These are phyloP conservation scores for Caenorhabditis angaria DNA, from an alignment of 2,888 invertebrate species.

Conservation along the genomic window DNA sequence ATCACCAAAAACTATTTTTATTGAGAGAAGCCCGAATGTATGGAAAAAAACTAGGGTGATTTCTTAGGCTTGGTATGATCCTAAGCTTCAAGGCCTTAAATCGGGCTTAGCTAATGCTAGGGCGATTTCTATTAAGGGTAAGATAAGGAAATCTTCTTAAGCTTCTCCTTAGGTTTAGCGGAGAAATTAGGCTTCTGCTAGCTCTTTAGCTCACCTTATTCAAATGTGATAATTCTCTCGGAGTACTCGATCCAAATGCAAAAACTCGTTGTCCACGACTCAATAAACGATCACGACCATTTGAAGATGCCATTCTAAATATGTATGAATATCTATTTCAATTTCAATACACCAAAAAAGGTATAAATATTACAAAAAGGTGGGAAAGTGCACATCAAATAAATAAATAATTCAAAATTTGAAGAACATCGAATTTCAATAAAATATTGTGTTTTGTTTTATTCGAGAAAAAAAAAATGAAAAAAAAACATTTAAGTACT, in stretches of 20 bases:
- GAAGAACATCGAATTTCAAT: background rate
- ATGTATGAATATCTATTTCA: background rate
- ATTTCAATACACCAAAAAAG: background rate
- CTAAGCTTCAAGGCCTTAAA: too few species aligned
- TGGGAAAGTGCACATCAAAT: background rate
- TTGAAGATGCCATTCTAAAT: slow-evolving; percentile 49
- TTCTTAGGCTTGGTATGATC: too few species aligned
- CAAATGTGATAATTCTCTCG: slow-evolving; percentile 66
- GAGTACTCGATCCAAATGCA: slow-evolving; percentile 69
- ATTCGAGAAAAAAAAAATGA: background rate
- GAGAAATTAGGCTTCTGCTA: background rate
- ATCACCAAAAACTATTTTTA: too few species aligned
- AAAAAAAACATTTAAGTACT: too few species aligned
- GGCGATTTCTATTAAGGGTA: too few species aligned
- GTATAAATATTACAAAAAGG: slow-evolving; percentile 5
- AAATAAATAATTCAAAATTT: too few species aligned
- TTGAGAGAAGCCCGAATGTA: too few species aligned
- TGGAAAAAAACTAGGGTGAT: too few species aligned
- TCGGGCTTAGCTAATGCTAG: too few species aligned
- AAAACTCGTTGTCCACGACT: slow-evolving; percentile 38
- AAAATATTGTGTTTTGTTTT: background rate
- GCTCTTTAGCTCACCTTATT: slow-evolving; percentile 52
- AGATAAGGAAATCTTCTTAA: too few species aligned
- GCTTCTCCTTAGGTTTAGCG: too few species aligned
- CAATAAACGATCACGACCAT: slow-evolving; percentile 42